A percentile compares a stretch with the other conserved stretches of the same genome.
Conservation (phyloP, 1,140 invertebrate species). For the Stenopsyche tienmushanensis region DNA sequence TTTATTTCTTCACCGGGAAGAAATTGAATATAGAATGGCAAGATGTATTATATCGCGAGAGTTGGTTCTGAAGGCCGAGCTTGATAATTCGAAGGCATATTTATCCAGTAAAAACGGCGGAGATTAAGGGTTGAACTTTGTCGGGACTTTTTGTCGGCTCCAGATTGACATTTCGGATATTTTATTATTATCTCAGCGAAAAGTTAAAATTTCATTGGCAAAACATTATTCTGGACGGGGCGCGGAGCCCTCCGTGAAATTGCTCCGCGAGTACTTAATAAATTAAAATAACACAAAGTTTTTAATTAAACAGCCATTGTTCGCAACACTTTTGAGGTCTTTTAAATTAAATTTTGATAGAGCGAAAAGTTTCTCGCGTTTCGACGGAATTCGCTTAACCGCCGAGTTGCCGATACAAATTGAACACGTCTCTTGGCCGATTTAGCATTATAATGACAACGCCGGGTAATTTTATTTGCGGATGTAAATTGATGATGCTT, state of each 20-base stretch:
- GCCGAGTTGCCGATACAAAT: too few relatives aligned
- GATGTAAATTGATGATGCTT: too few relatives aligned
- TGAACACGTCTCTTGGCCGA: neutral
- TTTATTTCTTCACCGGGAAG: too few relatives aligned
- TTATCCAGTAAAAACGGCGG: too few relatives aligned
- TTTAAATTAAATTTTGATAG: slow-evolving; percentile 38
- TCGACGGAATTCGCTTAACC: slow-evolving; percentile 19
- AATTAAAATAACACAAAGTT: slow-evolving; percentile 41
- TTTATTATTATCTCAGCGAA: slow-evolving; percentile 20
- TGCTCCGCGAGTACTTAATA: slow-evolving; percentile 35
- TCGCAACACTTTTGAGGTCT: slow-evolving; percentile 34
- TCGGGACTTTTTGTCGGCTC: too few relatives aligned
- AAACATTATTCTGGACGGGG: slow-evolving; percentile 12
- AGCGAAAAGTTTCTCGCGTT: slow-evolving; percentile 26
- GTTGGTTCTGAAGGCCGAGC: too few relatives aligned
- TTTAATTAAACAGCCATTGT: slow-evolving; percentile 39
- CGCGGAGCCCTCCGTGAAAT: slow-evolving; percentile 29
- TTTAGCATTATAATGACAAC: neutral
- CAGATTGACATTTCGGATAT: slow-evolving; percentile 22
- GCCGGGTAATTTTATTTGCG: too few relatives aligned
- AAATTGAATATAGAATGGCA: too few relatives aligned
- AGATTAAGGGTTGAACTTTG: too few relatives aligned
- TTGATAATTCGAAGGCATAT: too few relatives aligned
- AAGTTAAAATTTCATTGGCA: slow-evolving; percentile 27
- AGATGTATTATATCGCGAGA: too few relatives aligned